phyloP scores from a whole-genome alignment of 2,888 invertebrate genomes.

The Diabrotica balteata region DNA sequence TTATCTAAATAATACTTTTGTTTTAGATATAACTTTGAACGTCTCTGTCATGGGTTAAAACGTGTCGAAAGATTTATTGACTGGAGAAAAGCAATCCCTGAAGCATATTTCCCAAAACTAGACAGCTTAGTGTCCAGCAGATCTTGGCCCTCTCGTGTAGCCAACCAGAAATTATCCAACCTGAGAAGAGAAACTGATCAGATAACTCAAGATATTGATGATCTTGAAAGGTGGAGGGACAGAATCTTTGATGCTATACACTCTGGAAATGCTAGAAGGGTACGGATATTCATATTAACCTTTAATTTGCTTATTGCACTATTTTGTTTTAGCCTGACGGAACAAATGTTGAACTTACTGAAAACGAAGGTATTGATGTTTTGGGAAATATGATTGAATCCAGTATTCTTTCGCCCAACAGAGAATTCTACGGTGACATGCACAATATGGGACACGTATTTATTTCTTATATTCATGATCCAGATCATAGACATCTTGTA shows the following conservation, averaged over 20 bases:
- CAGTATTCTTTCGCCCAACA: conserved; percentile 72
- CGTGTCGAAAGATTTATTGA: conserved; percentile 71
- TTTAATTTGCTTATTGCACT: no score
- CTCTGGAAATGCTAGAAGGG: conserved; percentile 66
- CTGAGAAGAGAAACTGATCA: conserved; percentile 73
- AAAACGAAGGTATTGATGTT: conserved; percentile 75
- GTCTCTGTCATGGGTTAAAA: conserved; percentile 74
- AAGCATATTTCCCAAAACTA: conserved; percentile 86
- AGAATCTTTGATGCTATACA: conserved; percentile 77
- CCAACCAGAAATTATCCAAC: conserved; percentile 65
- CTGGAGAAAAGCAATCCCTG: conserved; percentile 73
- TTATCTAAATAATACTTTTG: not conserved
- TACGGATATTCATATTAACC: conserved; percentile 48
- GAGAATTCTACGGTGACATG: conserved; percentile 76
- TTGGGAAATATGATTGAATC: conserved; percentile 84
- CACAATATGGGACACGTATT: conserved; percentile 86
- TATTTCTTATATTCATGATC: conserved; percentile 80
- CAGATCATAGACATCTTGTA: conserved; percentile 77
- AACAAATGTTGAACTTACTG: conserved; percentile 61
- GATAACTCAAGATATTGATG: conserved; percentile 71
- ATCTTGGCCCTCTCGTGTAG: conserved; percentile 76
- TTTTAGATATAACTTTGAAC: conserved; percentile 72
- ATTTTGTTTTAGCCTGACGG: conserved; percentile 6
- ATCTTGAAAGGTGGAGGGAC: conserved; percentile 78
- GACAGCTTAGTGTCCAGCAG: conserved; percentile 79